Base-by-base conservation (phyloP, 1,140 invertebrate species). In the Drosophila novamexicana region DNA sequence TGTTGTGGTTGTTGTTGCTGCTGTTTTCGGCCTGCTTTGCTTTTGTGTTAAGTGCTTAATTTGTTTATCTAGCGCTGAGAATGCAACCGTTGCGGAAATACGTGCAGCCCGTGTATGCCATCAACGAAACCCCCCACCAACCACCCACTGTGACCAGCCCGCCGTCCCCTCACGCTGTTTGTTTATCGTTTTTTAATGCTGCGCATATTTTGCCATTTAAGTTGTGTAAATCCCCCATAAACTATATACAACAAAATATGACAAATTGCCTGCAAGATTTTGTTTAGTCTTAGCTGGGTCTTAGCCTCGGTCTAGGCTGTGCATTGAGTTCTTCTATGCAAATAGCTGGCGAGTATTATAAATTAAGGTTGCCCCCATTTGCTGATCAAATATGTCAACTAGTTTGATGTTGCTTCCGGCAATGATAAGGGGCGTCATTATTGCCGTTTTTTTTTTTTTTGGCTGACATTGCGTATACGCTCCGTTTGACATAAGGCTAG, bases 11-110 rank as follows among this genome's bases (percentile, higher is more conserved):
- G 42, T 16, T 52, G 66, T 7, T 53, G 56, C 32, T 47, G 57
- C 16, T 63, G 58, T 63, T 57, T 71, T 71, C 53, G 61, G 42
- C 53, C 62, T 59, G 47, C 36, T 65, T 77, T 68, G 32, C 44
- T 59, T 79, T 65, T 76, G 65, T 74, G 53, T 57, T 69, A 62
- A 74, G 65, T 78, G 70, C 72, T 78, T 69, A 85, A 85, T 86
- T 85, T 81, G 75, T 78, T 86, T 85, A 86, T 85, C 81, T 69
- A 66, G 52, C 44, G 65, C 40, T 29, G 66, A 49, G 80, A 86
- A 54, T 81, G 82, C 82, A 86, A 81, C 75, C 77, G 64, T 81
- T 86, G 82, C 82, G 82, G 82, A 85, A 86, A 85, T 86, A 81
- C 71, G 69, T 84, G 77, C 73, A 70, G 65, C 49, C 47, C 40